Evolutionary conservation across 2,113 vertebrate genomes (phyloP).

Genomic region (Athene noctua): DNA sequence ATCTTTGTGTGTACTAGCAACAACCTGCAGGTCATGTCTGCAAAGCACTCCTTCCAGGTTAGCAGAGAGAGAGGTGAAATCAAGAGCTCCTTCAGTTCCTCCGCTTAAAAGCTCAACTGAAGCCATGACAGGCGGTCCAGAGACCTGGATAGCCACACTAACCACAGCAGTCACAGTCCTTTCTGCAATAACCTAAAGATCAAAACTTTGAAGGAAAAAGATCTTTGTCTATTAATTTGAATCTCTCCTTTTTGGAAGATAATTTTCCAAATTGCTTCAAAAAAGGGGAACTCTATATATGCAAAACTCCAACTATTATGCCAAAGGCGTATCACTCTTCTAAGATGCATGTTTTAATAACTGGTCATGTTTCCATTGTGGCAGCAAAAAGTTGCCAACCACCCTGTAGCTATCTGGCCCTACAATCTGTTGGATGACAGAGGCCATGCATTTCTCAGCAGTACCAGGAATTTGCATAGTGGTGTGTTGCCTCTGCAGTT

Average conservation of each 20-base stretch:
- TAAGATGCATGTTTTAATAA: neutral
- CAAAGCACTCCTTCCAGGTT: neutral
- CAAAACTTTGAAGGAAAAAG: neutral
- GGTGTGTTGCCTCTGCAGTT: neutral
- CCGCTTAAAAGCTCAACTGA: neutral
- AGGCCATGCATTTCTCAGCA: neutral
- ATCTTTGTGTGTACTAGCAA: neutral
- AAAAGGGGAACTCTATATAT: neutral
- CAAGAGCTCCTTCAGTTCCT: neutral
- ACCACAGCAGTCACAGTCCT: neutral
- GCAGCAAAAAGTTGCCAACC: neutral
- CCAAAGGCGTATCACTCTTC: neutral
- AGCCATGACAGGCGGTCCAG: neutral
- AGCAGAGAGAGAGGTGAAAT: neutral
- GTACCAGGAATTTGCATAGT: neutral
- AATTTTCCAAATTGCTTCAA: neutral
- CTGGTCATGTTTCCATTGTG: neutral
- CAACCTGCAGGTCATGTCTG: rapidly evolving
- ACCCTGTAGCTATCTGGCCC: neutral
- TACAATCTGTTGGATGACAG: neutral
- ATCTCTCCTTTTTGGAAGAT: neutral
- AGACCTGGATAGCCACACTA: neutral
- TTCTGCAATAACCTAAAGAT: neutral
- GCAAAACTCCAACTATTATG: neutral
- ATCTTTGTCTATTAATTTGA: neutral